Percentiles rank a stretch among this genome's conserved stretches.
These are phyloP conservation scores for Nothocercus nigrocapillus DNA, from an alignment of 2,113 vertebrate genomes.

Conservation along the genomic window DNA sequence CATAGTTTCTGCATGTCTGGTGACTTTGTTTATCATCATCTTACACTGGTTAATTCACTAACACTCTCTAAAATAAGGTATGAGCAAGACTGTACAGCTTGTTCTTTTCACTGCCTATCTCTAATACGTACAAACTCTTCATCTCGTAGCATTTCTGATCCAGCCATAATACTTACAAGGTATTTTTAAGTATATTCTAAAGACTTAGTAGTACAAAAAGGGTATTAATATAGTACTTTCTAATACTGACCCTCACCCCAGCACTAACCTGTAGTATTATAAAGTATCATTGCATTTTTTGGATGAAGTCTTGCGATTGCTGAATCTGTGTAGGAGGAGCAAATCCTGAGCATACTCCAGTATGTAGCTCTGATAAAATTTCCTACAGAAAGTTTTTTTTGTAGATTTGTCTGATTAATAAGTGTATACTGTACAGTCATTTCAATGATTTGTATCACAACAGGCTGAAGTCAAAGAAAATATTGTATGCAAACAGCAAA, in stretches of 20 bases:
- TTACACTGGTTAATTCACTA: neutral
- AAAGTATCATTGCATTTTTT: neutral
- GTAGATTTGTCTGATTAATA: neutral
- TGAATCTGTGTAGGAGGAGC: neutral
- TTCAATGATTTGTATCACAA: neutral
- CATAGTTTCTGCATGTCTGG: neutral
- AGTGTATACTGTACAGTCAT: neutral
- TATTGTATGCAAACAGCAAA: neutral
- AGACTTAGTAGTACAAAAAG: neutral
- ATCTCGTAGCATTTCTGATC: neutral
- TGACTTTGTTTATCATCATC: neutral
- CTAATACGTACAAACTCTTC: neutral
- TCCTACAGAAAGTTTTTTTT: neutral
- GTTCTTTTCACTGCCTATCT: neutral
- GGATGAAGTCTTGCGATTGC: neutral
- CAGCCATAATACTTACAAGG: neutral
- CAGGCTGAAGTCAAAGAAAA: neutral
- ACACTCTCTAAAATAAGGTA: neutral
- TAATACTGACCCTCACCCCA: neutral
- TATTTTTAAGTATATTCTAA: neutral
- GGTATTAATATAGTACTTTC: neutral
- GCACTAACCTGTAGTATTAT: neutral
- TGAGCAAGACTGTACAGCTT: neutral
- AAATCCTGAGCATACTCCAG: neutral
- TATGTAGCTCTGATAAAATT: rapidly evolving